phyloP scores from a whole-genome alignment of 1,140 invertebrate genomes.

The Papilio glaucus region DNA sequence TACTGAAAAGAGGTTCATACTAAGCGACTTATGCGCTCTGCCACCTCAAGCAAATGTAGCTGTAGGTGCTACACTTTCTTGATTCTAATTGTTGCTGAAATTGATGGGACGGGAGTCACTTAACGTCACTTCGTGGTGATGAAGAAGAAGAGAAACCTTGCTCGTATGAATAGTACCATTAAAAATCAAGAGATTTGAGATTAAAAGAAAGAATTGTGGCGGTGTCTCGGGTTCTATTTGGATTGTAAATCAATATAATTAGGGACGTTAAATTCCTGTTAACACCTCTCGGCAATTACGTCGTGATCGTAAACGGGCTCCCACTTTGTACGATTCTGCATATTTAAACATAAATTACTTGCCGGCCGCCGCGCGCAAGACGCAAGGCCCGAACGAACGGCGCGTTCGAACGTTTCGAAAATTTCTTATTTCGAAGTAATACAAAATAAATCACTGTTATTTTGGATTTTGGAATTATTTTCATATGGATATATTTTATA shows the following conservation, averaged over 20 bases:
- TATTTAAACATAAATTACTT: conserved; percentile 71
- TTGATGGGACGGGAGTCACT: not conserved
- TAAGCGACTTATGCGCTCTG: too few relatives aligned
- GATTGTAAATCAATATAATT: conserved; percentile 72
- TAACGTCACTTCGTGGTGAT: too few relatives aligned
- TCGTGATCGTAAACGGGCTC: conserved; percentile 60
- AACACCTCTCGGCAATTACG: conserved; percentile 62
- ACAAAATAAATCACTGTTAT: not conserved
- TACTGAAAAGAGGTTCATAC: too few relatives aligned
- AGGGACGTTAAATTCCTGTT: conserved; percentile 66
- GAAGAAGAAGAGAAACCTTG: too few relatives aligned
- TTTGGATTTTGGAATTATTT: too few relatives aligned
- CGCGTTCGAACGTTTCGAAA: not conserved
- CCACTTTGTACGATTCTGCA: conserved; percentile 71
- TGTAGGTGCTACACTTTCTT: too few relatives aligned
- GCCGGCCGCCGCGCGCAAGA: conserved; percentile 41
- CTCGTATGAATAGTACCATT: not conserved
- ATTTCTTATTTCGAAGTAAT: not conserved
- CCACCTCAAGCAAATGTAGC: too few relatives aligned
- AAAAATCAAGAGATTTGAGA: not conserved
- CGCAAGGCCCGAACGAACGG: not conserved
- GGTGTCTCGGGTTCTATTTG: conserved; percentile 49
- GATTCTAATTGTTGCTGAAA: too few relatives aligned
- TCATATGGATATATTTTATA: too few relatives aligned
- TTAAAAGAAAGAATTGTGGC: conserved; percentile 23